Base-by-base conservation (phyloP, 1,140 invertebrate genomes). In the Trachymyrmex septentrionalis region DNA sequence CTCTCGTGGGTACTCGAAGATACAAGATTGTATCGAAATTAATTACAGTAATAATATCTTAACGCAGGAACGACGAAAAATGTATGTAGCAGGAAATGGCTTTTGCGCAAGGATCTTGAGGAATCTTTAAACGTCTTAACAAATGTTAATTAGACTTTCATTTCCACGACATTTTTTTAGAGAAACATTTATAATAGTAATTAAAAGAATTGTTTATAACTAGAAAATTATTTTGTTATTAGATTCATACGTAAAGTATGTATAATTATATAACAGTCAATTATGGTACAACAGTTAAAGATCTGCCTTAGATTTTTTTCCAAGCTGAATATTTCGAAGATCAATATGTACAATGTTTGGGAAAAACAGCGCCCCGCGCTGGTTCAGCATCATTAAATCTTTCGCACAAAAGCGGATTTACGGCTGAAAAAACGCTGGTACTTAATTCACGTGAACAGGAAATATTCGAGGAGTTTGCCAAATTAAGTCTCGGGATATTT, bases 11-110 rank as follows among this genome's bases (percentile, higher is more conserved):
- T 55, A 55, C 14, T 27, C 27, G 7, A 3, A 55, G 19, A 4
- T 38, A 59, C n/a, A n/a, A 38, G n/a, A 34, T 38, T 21, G 14
- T 76, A 59, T 76, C n/a, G 30, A 59, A 76, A 59, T 75, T 75
- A 57, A 76, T 76, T 59, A 12, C 7, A 2, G n/a, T 57, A 55
- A 24, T 59, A 76, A 59, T 76, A 59, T 59, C 14, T 76, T 76
- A 76, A 76, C 30, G n/a, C 21, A 59, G n/a, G 2, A 16, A 59
- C 1, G n/a, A 75, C 30, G 30, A 76, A 21, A 76, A 59, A 59
- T 16, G 55, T 57, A 75, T 24, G 30, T 38, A 27, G 30, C 50
- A 16, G 53, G 30, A 75, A 75, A 55, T 72, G 19, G 19, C 2
- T 44, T 44, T 44, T 38, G 27, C 19, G 19, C 19, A 2, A 34